Evolutionary conservation across 92 coral and sea anemone genomes (phyloP).

Genomic region (Epizoanthus illoricatus): DNA sequence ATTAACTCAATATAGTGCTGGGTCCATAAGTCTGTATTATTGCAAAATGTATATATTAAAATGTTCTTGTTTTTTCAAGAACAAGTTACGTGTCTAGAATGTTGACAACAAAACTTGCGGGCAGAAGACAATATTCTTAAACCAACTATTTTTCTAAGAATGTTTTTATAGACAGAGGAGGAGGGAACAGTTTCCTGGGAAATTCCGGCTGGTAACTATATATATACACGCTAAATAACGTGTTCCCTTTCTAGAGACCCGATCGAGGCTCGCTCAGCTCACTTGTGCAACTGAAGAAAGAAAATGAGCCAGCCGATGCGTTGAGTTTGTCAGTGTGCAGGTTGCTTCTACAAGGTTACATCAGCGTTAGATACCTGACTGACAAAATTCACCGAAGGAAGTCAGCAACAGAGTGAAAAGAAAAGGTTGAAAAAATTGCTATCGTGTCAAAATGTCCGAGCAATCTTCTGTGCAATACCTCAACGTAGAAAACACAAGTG

Average conservation of each 20-base stretch:
- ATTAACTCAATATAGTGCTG: background rate
- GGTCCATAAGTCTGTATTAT: background rate
- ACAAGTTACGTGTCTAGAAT: background rate
- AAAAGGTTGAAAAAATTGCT: too few relatives aligned
- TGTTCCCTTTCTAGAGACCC: too few relatives aligned
- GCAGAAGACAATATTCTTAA: background rate
- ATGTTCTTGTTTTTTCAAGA: too few relatives aligned
- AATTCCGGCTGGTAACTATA: background rate
- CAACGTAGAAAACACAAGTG: constrained; percentile 5
- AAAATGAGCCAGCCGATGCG: too few relatives aligned
- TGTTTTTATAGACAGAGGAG: background rate
- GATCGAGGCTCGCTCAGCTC: too few relatives aligned
- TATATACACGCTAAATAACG: background rate
- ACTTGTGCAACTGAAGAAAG: too few relatives aligned
- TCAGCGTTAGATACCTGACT: background rate
- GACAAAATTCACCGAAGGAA: background rate
- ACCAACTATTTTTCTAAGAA: background rate
- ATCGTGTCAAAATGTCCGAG: constrained; percentile 17
- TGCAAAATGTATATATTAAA: background rate
- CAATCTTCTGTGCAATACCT: constrained; percentile 1
- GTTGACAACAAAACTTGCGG: background rate
- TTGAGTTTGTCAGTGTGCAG: too few relatives aligned
- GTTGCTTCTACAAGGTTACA: too few relatives aligned
- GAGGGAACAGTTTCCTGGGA: background rate
- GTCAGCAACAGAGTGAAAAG: background rate